These are phyloP conservation scores for Stegophylla sp. DNA, from an alignment of 2,888 invertebrate species.

Conservation along the genomic window DNA sequence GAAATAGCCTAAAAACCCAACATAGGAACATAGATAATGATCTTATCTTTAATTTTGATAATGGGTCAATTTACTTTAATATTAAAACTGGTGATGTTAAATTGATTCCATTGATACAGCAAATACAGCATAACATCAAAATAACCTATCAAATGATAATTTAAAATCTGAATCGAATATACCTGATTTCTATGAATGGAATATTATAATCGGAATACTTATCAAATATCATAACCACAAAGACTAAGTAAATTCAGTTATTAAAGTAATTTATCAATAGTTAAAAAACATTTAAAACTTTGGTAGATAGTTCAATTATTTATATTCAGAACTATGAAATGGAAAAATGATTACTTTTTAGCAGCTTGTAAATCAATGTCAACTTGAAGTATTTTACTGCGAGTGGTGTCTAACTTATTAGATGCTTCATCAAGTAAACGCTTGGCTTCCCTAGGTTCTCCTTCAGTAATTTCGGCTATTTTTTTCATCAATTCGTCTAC, in stretches of 20 bases:
- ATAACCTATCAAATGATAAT: too few relatives aligned
- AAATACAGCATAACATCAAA: too few relatives aligned
- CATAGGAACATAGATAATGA: too few relatives aligned
- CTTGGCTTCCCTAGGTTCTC: conserved; percentile 75
- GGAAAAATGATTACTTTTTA: conserved; percentile 65
- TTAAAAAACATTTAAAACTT: too few relatives aligned
- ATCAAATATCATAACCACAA: background rate
- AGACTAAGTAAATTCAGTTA: background rate
- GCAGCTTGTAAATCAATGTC: conserved; percentile 75
- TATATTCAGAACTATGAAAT: background rate
- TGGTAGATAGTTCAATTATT: conserved; percentile 61
- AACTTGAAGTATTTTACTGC: conserved; percentile 73
- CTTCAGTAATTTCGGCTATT: conserved; percentile 75
- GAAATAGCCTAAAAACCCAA: too few relatives aligned
- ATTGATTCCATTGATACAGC: too few relatives aligned
- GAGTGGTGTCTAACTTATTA: conserved; percentile 77
- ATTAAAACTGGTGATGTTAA: too few relatives aligned
- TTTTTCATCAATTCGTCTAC: conserved; percentile 73
- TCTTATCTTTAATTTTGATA: too few relatives aligned
- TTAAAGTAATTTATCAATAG: too few relatives aligned
- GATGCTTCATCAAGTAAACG: conserved; percentile 74
- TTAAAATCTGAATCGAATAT: too few relatives aligned
- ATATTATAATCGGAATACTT: conserved; percentile 61
- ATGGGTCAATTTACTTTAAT: too few relatives aligned
- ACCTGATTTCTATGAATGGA: too few relatives aligned